phyloP scores from a whole-genome alignment of 2,888 invertebrate species.

The Lepidocyrtoides sp. region DNA sequence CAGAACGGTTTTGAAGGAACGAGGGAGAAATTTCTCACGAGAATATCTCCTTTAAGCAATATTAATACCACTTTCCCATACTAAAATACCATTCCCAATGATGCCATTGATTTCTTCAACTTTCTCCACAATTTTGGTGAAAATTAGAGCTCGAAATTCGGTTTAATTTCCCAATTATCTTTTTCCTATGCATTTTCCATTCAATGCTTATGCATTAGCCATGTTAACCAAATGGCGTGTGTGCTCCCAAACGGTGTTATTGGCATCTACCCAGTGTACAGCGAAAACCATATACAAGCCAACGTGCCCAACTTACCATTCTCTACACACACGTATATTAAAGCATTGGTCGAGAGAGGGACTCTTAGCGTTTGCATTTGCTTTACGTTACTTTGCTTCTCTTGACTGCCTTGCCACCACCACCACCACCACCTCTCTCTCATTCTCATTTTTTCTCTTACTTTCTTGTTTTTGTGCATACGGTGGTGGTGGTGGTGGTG shows the following conservation, averaged over 20 bases:
- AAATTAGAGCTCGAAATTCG: background rate
- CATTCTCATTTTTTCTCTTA: slow-evolving; percentile 23
- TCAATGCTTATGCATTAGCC: background rate
- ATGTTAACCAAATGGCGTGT: slow-evolving; percentile 22
- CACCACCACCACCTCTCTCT: background rate
- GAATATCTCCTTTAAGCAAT: background rate
- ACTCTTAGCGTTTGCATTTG: slow-evolving; percentile 59
- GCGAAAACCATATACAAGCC: slow-evolving; percentile 37
- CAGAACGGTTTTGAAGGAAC: slow-evolving; percentile 55
- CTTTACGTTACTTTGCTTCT: slow-evolving; percentile 39
- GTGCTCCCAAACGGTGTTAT: slow-evolving; percentile 52
- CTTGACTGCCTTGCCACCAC: background rate
- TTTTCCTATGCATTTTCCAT: slow-evolving; percentile 6
- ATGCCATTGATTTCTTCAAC: background rate
- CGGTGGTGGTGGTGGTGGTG: background rate
- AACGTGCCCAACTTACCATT: background rate
- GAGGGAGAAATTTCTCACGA: slow-evolving; percentile 55
- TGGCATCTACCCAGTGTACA: slow-evolving; percentile 72
- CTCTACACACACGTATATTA: slow-evolving; percentile 53
- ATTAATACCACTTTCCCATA: slow-evolving; percentile 10
- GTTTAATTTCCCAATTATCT: background rate
- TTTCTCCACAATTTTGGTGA: slow-evolving; percentile 23
- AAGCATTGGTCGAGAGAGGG: slow-evolving; percentile 73
- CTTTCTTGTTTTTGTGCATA: background rate
- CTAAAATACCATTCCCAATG: background rate